phyloP scores from a whole-genome alignment of 64 coral and sea anemone genomes.

The Pocillopora verrucosa region DNA sequence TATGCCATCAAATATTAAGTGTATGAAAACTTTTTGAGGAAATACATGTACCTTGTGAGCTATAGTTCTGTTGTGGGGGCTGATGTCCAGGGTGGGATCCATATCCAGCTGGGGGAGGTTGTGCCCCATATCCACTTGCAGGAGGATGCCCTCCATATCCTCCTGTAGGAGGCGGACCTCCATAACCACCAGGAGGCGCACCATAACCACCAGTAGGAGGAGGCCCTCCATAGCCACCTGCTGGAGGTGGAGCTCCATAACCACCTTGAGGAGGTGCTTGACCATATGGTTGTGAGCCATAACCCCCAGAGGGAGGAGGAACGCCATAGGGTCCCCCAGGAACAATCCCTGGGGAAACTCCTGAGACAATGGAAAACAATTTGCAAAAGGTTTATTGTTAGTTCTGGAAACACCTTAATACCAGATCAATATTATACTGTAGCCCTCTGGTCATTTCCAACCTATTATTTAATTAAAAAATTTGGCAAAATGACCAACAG shows the following conservation, averaged over 20 bases:
- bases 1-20: no score
- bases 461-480: no score
- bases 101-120: neutral
- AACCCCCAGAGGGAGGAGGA: slow-evolving; percentile 29
- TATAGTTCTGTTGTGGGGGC: slow-evolving; percentile 52
- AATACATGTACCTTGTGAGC: slow-evolving; percentile 3
- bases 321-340: slow-evolving; percentile 26
- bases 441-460: no score
- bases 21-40: no score
- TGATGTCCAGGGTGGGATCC: slow-evolving; percentile 18
- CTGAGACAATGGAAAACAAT: neutral
- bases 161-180: slow-evolving; percentile 14
- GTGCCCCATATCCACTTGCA: slow-evolving; percentile 21
- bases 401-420: neutral
- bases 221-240: slow-evolving; percentile 25
- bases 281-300: neutral
- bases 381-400: neutral
- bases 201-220: slow-evolving; percentile 45
- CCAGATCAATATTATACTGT: no score
- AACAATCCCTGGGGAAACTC: neutral
- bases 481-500: no score
- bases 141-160: slow-evolving; percentile 36
- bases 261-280: slow-evolving; percentile 7
- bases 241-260: slow-evolving; percentile 37
- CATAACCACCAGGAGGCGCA: slow-evolving; percentile 52